Percentiles rank a stretch among this genome's conserved stretches.
Evolutionary conservation across 1,140 invertebrate genomes (phyloP).

Genomic region (Ceratina calcarata): DNA sequence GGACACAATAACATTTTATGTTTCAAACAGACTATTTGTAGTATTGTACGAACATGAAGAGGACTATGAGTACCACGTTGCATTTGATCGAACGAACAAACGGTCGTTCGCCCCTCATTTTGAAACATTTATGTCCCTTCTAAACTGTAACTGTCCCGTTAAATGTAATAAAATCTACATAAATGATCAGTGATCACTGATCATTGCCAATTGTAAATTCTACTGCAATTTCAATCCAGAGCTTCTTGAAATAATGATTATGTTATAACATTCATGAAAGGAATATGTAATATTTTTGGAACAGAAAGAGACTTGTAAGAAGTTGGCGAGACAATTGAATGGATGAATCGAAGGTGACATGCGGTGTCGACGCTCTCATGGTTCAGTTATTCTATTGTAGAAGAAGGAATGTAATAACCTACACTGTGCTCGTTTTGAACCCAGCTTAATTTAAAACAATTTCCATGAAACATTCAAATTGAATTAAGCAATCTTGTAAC

Average conservation of each 20-base stretch:
- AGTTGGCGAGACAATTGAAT: too few species aligned
- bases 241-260: too few species aligned
- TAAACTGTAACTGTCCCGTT: too few species aligned
- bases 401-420: neutral
- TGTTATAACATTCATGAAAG: too few species aligned
- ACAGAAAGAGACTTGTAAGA: too few species aligned
- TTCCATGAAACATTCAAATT: constrained; percentile 5
- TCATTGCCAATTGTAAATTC: too few species aligned
- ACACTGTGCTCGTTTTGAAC: neutral
- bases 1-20: neutral
- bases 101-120: too few species aligned
- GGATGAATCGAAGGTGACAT: neutral
- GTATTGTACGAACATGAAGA: neutral
- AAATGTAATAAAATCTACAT: too few species aligned
- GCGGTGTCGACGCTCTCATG: neutral
- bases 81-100: too few species aligned
- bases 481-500: neutral
- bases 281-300: neutral
- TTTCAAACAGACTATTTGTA: neutral
- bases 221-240: neutral
- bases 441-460: neutral
- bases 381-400: neutral
- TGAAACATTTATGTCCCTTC: too few species aligned
- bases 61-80: too few species aligned
- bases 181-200: too few species aligned